phyloP scores from a whole-genome alignment of 2,113 vertebrate genomes.

The Lamprologus sp. region DNA sequence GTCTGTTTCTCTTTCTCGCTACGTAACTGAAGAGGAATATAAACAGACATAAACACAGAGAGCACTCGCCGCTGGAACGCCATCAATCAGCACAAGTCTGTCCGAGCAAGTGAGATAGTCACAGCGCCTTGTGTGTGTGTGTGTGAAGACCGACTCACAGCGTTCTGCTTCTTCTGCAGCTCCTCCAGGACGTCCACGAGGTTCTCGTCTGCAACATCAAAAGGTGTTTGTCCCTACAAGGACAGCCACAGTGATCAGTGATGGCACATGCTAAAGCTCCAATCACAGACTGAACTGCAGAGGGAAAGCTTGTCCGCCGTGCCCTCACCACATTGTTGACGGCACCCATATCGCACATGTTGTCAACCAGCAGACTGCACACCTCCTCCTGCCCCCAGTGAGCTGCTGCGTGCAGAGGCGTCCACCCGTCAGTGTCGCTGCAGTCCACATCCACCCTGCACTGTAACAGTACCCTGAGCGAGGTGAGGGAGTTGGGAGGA shows the following conservation, averaged over 20 bases:
- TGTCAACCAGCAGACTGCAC: constrained; percentile 66
- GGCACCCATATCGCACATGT: constrained; percentile 73
- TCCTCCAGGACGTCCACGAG: constrained; percentile 72
- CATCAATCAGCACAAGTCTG: constrained; percentile 45
- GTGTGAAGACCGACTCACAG: constrained; percentile 57
- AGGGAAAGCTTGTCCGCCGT: not conserved
- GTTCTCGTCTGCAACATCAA: constrained; percentile 76
- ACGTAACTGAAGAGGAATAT: constrained; percentile 67
- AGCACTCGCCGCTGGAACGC: constrained; percentile 19
- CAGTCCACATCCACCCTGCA: constrained; percentile 65
- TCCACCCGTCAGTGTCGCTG: constrained; percentile 72
- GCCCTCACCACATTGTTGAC: constrained; percentile 73
- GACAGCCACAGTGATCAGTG: constrained; percentile 10
- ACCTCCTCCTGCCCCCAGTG: constrained; percentile 79
- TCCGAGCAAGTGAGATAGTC: constrained; percentile 19
- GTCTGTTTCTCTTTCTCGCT: constrained; percentile 71
- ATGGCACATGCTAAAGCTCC: not conserved
- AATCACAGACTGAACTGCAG: not conserved
- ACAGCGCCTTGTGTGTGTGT: not conserved
- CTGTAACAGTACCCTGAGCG: constrained; percentile 69
- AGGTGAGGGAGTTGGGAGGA: not conserved
- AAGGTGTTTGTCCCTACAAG: constrained; percentile 71
- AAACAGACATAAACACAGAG: constrained; percentile 51
- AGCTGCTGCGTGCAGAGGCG: constrained; percentile 70
- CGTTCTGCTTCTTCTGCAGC: constrained; percentile 77